Conservation (phyloP, 2,113 vertebrate species). For the Crotalus helleri region DNA sequence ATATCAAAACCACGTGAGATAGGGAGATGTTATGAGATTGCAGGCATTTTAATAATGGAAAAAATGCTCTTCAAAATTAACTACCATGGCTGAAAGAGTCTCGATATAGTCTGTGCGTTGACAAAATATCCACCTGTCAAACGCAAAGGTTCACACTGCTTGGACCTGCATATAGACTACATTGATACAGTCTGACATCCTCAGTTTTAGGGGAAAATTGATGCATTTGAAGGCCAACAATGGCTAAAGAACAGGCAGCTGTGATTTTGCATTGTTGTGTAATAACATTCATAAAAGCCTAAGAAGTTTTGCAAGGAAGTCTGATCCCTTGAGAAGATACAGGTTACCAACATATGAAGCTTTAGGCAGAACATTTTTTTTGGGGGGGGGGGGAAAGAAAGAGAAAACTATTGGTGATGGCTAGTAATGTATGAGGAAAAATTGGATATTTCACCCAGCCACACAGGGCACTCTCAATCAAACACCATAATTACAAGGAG, state of each 20-base stretch:
- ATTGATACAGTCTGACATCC: neutral
- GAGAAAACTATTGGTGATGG: too few species aligned
- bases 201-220: neutral
- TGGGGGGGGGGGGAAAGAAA: neutral
- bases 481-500: neutral
- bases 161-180: neutral
- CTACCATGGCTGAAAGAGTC: neutral
- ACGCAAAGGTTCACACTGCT: neutral
- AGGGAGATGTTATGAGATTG: neutral
- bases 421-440: neutral
- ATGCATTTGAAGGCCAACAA: neutral
- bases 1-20: neutral
- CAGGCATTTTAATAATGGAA: neutral
- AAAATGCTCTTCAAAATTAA: neutral
- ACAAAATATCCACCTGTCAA: neutral
- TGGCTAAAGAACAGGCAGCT: neutral
- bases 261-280: neutral
- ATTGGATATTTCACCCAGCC: neutral
- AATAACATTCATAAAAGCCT: neutral
- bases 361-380: neutral
- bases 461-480: neutral
- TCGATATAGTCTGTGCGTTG: neutral
- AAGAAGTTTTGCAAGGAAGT: too few species aligned
- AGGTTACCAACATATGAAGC: too few species aligned
- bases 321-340: neutral